Evolutionary conservation across 2,797 vertebrate genomes (phyloP), one percentile per base, ranked within the genome.

Genomic region (Tympanoctomys barrerae): DNA sequence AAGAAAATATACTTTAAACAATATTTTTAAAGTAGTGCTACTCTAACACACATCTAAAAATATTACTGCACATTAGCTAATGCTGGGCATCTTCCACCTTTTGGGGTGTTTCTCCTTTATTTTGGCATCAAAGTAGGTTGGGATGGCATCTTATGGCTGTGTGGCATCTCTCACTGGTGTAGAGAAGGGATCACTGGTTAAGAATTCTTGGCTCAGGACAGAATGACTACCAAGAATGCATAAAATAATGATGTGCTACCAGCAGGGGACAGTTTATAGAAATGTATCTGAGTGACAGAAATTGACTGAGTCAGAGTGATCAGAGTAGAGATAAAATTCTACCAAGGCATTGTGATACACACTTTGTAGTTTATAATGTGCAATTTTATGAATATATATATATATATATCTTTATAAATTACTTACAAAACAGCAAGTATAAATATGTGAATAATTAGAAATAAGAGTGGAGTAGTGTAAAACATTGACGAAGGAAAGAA

Each of bases 251-350:
- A 88, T 62, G 36, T 85, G 78, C 13, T 90, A 93, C 90, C 7
- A 78, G n/a, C 21, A 62, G 59, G 68, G 21, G 7, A 49, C 0
- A 70, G 14, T 49, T 71, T 80, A 24, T 33, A 93, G 57, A 94
- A 70, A 13, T 33, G 39, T 7, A 57, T 16, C 24, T 73, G 28
- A 64, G 26, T 90, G 57, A 59, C 4, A 80, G 66, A 54, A 94
- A 81, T 33, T 82, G 42, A 81, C 19, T n/a, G 92, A 93, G 54
- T 54, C 89, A 84, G 4, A 93, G 12, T 83, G 1, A 80, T 42
- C 66, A 91, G 90, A 95, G 90, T 68, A 91, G 90, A 95, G 90
- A 46, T 39, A 93, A 93, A 94, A 93, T 57, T 61, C 7, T 61
- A 49, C 33, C 31, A 26, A 95, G 10, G 83, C 18, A 36, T n/a